Percentiles rank a stretch among this genome's conserved stretches.
Evolutionary conservation across 2,888 invertebrate genomes (phyloP).

Genomic region (Gari tellinella): DNA sequence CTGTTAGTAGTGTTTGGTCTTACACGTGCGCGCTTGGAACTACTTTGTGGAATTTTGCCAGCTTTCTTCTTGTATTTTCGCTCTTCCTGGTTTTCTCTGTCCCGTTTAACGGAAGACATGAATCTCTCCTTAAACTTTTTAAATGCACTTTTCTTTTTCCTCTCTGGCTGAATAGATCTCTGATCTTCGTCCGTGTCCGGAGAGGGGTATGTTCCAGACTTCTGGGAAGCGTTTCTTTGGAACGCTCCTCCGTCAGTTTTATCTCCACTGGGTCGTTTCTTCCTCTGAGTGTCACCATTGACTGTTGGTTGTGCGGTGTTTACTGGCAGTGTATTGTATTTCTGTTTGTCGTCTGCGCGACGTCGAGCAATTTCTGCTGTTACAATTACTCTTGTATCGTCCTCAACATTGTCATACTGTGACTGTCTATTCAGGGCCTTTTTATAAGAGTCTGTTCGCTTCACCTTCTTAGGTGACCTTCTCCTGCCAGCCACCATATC

Average conservation of each 20-base stretch:
- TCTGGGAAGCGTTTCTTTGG: constrained; percentile 42
- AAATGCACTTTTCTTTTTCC: constrained; percentile 55
- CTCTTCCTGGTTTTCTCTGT: constrained; percentile 16
- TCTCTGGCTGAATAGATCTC: constrained; percentile 30
- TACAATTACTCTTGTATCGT: neutral
- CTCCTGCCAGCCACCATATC: constrained; percentile 48
- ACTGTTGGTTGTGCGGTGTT: constrained; percentile 7
- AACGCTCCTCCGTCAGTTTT: constrained; percentile 7
- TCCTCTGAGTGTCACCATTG: constrained; percentile 1
- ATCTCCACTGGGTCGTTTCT: neutral
- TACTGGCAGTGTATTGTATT: constrained; percentile 54
- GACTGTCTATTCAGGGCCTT: constrained; percentile 42
- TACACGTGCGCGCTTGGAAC: constrained; percentile 6
- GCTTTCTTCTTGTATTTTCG: neutral
- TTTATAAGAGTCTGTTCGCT: constrained; percentile 54
- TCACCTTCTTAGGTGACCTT: constrained; percentile 42
- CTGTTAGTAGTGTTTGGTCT: constrained; percentile 1
- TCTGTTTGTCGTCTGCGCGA: constrained; percentile 30
- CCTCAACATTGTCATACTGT: constrained; percentile 25
- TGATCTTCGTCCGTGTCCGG: constrained; percentile 60
- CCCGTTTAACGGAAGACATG: constrained; percentile 40
- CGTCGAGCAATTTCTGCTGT: constrained; percentile 1
- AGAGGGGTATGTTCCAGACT: constrained; percentile 56
- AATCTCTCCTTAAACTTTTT: constrained; percentile 53
- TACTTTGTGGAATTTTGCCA: neutral